Percentiles rank a stretch among this genome's conserved stretches.
Conservation (phyloP, 2,797 vertebrate genomes). For the Bovichtus variegatus region DNA sequence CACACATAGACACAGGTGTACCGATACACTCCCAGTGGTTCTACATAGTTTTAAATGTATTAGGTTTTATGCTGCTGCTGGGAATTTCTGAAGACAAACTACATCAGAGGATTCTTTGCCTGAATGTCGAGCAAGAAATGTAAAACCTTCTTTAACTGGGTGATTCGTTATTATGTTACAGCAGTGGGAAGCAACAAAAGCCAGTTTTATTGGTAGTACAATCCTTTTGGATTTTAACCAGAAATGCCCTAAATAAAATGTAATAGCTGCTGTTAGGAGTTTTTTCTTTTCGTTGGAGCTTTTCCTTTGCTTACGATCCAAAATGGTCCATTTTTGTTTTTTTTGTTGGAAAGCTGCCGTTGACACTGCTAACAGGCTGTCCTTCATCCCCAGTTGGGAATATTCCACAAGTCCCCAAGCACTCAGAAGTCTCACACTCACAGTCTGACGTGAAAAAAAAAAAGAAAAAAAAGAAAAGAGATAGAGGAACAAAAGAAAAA, state of each 20-base stretch:
- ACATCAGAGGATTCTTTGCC: background rate
- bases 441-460: constrained; percentile 23
- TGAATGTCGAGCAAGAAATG: background rate
- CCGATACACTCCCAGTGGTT: constrained; percentile 4
- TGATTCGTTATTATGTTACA: background rate
- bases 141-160: background rate
- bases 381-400: constrained; percentile 52
- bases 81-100: background rate
- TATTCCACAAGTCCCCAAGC: constrained; percentile 44
- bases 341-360: constrained; percentile 22
- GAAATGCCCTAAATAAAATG: constrained; percentile 11
- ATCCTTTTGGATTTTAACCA: constrained; percentile 3
- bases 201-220: background rate
- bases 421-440: constrained; percentile 50
- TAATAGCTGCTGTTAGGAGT: background rate
- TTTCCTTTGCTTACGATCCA: constrained; percentile 30
- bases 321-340: constrained; percentile 23
- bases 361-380: constrained; percentile 19
- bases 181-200: background rate
- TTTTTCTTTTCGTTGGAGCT: constrained; percentile 40
- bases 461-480: background rate
- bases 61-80: background rate
- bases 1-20: background rate
- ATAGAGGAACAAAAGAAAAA: background rate
- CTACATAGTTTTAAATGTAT: constrained; percentile 1